Evolutionary conservation across 2,888 invertebrate species (phyloP), one percentile per base, ranked within the genome.

Genomic region (Campoletis raptor): DNA sequence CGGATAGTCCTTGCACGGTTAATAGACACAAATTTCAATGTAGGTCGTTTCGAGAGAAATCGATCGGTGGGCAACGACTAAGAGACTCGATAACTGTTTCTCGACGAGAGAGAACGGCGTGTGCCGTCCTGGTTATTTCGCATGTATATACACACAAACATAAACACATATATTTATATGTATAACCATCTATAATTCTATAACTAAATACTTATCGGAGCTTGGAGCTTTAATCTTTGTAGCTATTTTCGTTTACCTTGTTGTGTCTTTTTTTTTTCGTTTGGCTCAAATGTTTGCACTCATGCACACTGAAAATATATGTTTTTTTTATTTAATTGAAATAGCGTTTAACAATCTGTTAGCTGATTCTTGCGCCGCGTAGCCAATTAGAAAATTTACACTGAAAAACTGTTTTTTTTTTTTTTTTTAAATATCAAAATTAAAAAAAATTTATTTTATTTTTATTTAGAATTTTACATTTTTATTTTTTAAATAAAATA

Each of bases 31-130:
- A 89, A 89, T 89, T 88, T 87, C 84, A 82, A 89, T 89, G 89
- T 89, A 89, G 89, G 89, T 89, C 89, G 85, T 85, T 67, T 45
- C 73, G 88, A 88, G 89, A 87, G 89, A 89, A 89, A 89, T 89
- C 89, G 87, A 89, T 89, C 88, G 82, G 15, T 79, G 77, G 42
- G 70, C 77, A 72, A 52, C 72, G 76, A 66, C 80, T 77, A 54
- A 72, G 78, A 73, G 67, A 40, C 81, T 85, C 83, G 85, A 85
- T 87, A 83, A 85, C 84, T 81, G 88, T 86, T 86, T 80, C 82
- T 82, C 67, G 69, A 72, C 70, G 72, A 82, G 79, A 86, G 79
- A 84, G 80, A 81, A 85, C 76, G 77, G 73, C 61, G 72, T 72
- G 78, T 76, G 77, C 45, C 67, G 86, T 79, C 83, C 74, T 57